Percentiles rank a stretch among this genome's conserved stretches.
These are phyloP conservation scores for Emmelina monodactyla DNA, from an alignment of 2,888 invertebrate species.

Conservation along the genomic window DNA sequence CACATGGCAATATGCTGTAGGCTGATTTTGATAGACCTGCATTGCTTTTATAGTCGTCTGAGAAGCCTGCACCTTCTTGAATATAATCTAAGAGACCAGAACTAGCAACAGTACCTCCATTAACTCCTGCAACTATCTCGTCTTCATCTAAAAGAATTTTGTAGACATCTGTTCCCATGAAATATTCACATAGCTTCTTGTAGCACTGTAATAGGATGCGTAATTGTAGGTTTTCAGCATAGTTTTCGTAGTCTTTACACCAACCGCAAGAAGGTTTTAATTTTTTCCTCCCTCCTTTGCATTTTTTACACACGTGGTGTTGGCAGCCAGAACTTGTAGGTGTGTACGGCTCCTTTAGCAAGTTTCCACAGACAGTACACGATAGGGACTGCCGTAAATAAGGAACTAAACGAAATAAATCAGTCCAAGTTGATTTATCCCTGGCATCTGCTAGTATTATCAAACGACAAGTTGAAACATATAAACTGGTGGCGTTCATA, in stretches of 20 bases:
- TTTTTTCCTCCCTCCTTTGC: slow-evolving; percentile 85
- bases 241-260: slow-evolving; percentile 85
- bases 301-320: slow-evolving; percentile 87
- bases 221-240: slow-evolving; percentile 82
- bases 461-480: slow-evolving; percentile 82
- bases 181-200: slow-evolving; percentile 85
- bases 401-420: slow-evolving; percentile 83
- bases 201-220: slow-evolving; percentile 86
- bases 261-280: slow-evolving; percentile 84
- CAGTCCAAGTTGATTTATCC: slow-evolving; percentile 78
- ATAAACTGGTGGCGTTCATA: slow-evolving; percentile 85
- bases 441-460: slow-evolving; percentile 77
- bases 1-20: slow-evolving; percentile 77
- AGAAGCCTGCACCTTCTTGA: slow-evolving; percentile 80
- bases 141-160: slow-evolving; percentile 65
- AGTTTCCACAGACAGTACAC: slow-evolving; percentile 88
- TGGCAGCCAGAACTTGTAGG: slow-evolving; percentile 82
- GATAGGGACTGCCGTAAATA: slow-evolving; percentile 86
- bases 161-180: slow-evolving; percentile 77
- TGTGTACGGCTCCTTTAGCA: slow-evolving; percentile 82
- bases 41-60: slow-evolving; percentile 77
- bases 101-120: slow-evolving; percentile 58
- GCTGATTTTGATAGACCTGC: slow-evolving; percentile 77
- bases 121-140: slow-evolving; percentile 55
- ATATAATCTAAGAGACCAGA: slow-evolving; percentile 76